Conservation (phyloP, 92 coral and sea anemone genomes). For the Phenganax subtilis region DNA sequence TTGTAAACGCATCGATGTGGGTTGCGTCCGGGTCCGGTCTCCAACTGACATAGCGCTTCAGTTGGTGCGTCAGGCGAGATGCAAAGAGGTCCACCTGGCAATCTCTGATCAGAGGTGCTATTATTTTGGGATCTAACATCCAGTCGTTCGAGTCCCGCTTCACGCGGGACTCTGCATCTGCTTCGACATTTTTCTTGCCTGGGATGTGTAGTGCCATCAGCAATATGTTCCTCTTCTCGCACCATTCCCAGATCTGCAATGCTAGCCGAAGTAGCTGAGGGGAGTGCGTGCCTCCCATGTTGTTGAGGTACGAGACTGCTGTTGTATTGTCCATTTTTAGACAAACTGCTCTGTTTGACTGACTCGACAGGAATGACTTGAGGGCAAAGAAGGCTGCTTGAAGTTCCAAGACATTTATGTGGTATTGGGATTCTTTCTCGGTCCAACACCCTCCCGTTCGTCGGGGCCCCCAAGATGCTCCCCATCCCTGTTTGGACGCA, state of each 20-base stretch:
- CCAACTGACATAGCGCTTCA: conserved; percentile 48
- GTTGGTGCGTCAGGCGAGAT: conserved; percentile 43
- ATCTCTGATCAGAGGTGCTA: conserved; percentile 38
- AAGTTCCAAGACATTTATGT: conserved; percentile 54
- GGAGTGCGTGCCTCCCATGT: conserved; percentile 48
- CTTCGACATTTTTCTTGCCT: conserved; percentile 51
- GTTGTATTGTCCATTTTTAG: conserved; percentile 48
- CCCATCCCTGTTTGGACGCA: conserved; percentile 59
- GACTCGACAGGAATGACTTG: conserved; percentile 46
- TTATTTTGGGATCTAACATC: conserved; percentile 36
- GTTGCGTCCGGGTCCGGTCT: conserved; percentile 48
- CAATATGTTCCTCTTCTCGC: conserved; percentile 40
- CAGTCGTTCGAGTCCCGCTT: conserved; percentile 40
- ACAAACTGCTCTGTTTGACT: conserved; percentile 39
- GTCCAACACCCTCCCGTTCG: conserved; percentile 52
- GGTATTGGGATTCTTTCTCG: conserved; percentile 37
- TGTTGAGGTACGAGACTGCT: conserved; percentile 45
- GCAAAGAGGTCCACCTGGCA: conserved; percentile 52
- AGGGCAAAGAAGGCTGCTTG: conserved; percentile 55
- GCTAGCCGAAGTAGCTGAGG: conserved; percentile 43
- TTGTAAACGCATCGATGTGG: conserved; percentile 47
- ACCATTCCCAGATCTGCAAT: conserved; percentile 58
- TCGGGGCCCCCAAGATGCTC: conserved; percentile 49
- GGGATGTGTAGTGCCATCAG: conserved; percentile 55
- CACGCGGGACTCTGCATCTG: conserved; percentile 52